Evolutionary conservation across 1,140 invertebrate genomes (phyloP).

Genomic region (Meloidogyne floridensis): DNA sequence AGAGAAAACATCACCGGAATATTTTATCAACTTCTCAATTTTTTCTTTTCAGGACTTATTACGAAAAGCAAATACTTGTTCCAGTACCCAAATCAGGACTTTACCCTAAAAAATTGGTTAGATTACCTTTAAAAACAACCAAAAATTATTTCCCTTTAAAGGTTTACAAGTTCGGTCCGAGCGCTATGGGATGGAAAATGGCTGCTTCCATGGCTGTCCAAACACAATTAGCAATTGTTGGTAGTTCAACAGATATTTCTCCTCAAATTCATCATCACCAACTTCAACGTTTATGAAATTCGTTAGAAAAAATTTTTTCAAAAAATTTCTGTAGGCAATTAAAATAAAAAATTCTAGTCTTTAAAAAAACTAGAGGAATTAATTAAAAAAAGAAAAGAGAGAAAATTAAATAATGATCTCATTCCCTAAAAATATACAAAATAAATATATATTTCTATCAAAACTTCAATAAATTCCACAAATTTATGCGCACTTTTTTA

Average conservation of each 20-base stretch:
- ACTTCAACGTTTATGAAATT: neutral
- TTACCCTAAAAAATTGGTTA: slow-evolving; percentile 69
- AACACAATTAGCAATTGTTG: slow-evolving; percentile 1
- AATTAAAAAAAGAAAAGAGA: neutral
- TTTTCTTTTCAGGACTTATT: slow-evolving; percentile 68
- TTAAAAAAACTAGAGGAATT: neutral
- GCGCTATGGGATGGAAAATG: slow-evolving; percentile 55
- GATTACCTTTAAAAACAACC: neutral
- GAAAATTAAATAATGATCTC: neutral
- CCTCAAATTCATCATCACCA: neutral
- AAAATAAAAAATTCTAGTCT: neutral
- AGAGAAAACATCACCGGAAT: neutral
- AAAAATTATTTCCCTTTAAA: neutral
- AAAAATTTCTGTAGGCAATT: neutral
- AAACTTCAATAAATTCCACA: neutral
- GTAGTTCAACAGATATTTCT: neutral
- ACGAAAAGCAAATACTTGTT: slow-evolving; percentile 68
- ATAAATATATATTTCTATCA: neutral
- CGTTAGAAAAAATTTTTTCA: neutral
- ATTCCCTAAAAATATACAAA: neutral
- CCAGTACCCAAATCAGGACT: slow-evolving; percentile 69
- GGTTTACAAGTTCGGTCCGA: slow-evolving; percentile 69
- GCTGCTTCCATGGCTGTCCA: slow-evolving; percentile 20
- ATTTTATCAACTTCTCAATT: neutral
- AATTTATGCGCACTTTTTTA: neutral